Base-by-base conservation (phyloP, 2,888 invertebrate genomes). In the Erannis defoliaria region DNA sequence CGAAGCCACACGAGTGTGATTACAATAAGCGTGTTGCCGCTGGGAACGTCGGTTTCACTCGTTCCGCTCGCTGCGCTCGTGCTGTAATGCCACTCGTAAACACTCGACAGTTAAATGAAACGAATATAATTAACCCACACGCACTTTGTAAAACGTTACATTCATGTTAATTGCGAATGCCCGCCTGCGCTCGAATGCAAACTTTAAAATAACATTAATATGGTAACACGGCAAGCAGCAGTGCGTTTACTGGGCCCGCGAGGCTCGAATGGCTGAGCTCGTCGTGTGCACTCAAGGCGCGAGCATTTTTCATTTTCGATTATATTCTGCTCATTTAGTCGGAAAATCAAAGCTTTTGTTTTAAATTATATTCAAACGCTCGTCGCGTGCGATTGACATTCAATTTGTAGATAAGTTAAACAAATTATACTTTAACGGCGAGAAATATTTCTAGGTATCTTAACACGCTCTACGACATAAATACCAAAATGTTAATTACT, bases 101-200 rank as follows among this genome's bases (percentile, higher is more conserved):
- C 59, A 58, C 45, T 55, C 51, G 48, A 31, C 42, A 26, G 38
- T 48, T 51, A 63, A 63, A 59, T 63, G 45, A 59, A 51, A 55
- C 37, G 43, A 43, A 55, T 37, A 55, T 56, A 64, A 55, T 64
- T 59, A 43, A 63, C 46, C 40, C 26, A 16, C 43, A 55, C 58
- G 53, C 55, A 58, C 38, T 63, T 63, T 57, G 57, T 37, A 19
- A 37, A 56, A 43, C 18, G 31, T 51, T 40, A 49, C 49, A 19
- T 33, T 55, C 45, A 51, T 45, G 57, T 45, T 37, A 58, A 45
- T 50, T n/a, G n/a, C 16, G 12, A 26, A 19, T 31, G 38, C 21
- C 19, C n/a, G 16, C 16, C 23, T 42, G 19, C 40, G 42, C 12
- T 21, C 14, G 29, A 21, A 45, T 37, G n/a, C 10, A 14, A 14